Evolutionary conservation across 2,113 vertebrate genomes (phyloP), one percentile per base, ranked within the genome.

Genomic region (Saimiri boliviensis): DNA sequence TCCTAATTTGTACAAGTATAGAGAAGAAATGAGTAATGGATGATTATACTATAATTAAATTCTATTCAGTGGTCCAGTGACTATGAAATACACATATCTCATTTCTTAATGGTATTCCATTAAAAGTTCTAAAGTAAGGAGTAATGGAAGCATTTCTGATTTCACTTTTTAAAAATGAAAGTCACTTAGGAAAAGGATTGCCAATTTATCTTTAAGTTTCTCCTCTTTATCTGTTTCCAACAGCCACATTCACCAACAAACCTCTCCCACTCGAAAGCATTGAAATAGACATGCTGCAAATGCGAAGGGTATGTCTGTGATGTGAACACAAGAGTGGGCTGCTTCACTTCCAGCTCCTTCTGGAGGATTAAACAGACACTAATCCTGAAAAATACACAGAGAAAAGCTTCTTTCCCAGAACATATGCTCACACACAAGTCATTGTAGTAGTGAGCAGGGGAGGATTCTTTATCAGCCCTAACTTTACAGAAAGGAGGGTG

Each of bases 181-280:
- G 37, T 70, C 89, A 54, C 45, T 95, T 93, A 93, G 58, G 87
- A 49, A 54, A 87, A 92, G 27, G 71, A 80, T 5, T 52, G 82
- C 47, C 60, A 91, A 11, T 87, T 83, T 83, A 80, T 94, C 86
- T 66, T 68, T 45, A 92, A 63, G 86, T 35, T 80, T 95, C 84
- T 93, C 68, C 47, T 86, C 82, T 93, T 37, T 89, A 84, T 89
- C 86, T 97, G 49, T 96, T 94, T 87, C 66, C 74, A 87, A 56
- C 70, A 84, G 79, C 81, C 95, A 71, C 25, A 13, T 82, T 92
- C 85, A 93, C 52, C 82, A 92, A 82, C 66, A 86, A 89, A 23
- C 30, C 11, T 89, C 93, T 96, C 96, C 96, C 80, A 90, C 97
- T 97, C 97, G 84, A 23, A 89, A 95, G 82, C 30, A 80, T 47